Evolutionary conservation across 2,888 invertebrate species (phyloP), one percentile per base, ranked within the genome.

Genomic region (Hirudinaria manillensis): DNA sequence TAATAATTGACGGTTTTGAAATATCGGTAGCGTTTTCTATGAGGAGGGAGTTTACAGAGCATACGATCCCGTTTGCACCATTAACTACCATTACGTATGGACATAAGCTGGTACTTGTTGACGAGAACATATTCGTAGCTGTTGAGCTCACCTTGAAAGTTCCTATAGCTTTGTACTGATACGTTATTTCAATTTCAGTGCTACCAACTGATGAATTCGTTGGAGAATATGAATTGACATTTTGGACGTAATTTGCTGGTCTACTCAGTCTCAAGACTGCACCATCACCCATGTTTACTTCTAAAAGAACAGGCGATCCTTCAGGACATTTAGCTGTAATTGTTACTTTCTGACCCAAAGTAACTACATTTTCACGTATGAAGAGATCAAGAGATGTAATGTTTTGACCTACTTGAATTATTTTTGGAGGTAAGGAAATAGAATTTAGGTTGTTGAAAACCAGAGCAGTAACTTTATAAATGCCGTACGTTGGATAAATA

Each of bases 401-500:
- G 67, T 79, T 75, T 66, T 79, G 75, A 6, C 84, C 84, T 21
- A 83, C 81, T 74, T 84, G 83, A 13, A 83, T 80, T n/a, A 36
- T 73, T 29, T 78, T 32, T 6, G 78, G 78, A 34, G 79, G 78
- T 19, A 4, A 76, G 75, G 3, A 72, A 6, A 81, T 77, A 6
- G 80, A 79, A 56, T 81, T 81, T 10, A 83, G 81, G 74, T 81
- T 81, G 75, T 84, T 84, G 66, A 74, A 78, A 1, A 83, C 83
- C 6, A 77, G 79, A 0, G 82, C 82, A 36, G 79, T 78, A 3
- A 83, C 80, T 21, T 76, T 77, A 77, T 84, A 84, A 24, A 81
- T 81, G 7, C 84, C 84, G 81, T 83, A 84, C 53, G 81, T 78
- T 0, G 77, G 76, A 73, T 83, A 84, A 0, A 74, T 76, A 74